A percentile compares a stretch with the other conserved stretches of the same genome.
These are phyloP conservation scores for Microtus oregoni DNA, from an alignment of 2,113 vertebrate species.

Conservation along the genomic window DNA sequence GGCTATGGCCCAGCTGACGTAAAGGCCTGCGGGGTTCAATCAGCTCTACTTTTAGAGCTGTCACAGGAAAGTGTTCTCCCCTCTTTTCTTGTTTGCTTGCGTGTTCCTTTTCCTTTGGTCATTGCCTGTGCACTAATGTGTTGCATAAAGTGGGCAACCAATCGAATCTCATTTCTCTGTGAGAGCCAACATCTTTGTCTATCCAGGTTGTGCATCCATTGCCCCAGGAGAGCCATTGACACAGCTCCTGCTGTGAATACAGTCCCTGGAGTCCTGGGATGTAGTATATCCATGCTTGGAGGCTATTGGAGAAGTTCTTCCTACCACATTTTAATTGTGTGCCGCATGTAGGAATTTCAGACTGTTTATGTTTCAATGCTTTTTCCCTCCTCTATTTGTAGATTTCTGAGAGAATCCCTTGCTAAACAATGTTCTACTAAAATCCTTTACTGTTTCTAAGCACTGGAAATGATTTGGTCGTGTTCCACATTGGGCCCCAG, in stretches of 20 bases:
- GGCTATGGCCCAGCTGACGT: not conserved
- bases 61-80: not conserved
- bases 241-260: not conserved
- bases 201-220: not conserved
- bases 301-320: not conserved
- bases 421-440: not conserved
- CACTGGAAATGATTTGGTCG: not conserved
- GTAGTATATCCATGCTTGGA: not conserved
- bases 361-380: not conserved
- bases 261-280: not conserved
- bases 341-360: not conserved
- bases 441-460: slow-evolving; percentile 24
- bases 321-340: not conserved
- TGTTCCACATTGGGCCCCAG: not conserved
- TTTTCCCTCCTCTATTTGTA: not conserved
- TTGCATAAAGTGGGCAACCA: not conserved
- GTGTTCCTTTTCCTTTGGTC: too few species aligned
- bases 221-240: not conserved
- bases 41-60: not conserved
- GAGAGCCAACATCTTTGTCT: not conserved
- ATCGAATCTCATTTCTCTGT: not conserved
- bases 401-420: slow-evolving; percentile 15
- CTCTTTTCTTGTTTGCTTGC: not conserved
- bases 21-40: not conserved
- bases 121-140: not conserved